phyloP scores from a whole-genome alignment of 2,888 invertebrate genomes.

The Acheta domesticus region DNA sequence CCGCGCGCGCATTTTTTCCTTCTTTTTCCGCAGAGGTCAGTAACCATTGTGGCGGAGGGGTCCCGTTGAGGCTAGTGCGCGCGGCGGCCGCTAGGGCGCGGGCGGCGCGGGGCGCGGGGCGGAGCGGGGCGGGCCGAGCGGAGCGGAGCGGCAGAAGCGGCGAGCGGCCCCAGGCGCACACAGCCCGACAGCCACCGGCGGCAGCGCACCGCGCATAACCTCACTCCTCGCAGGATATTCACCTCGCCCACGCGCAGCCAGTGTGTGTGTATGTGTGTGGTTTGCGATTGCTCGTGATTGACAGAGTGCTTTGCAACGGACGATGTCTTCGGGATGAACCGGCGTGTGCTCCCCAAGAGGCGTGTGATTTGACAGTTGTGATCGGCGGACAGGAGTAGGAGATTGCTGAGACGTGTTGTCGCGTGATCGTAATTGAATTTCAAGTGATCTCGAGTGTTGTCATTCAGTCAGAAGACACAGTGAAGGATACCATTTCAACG shows the following conservation, averaged over 20 bases:
- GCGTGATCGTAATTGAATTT: too few relatives aligned
- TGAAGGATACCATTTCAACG: too few relatives aligned
- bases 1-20: neutral
- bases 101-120: neutral
- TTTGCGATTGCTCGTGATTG: neutral
- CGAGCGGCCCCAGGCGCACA: too few relatives aligned
- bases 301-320: neutral
- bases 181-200: neutral
- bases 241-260: neutral
- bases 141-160: too few relatives aligned
- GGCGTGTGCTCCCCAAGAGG: too few relatives aligned
- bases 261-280: neutral
- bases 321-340: too few relatives aligned
- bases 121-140: too few relatives aligned
- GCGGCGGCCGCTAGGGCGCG: neutral
- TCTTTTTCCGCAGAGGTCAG: slow-evolving; percentile 4
- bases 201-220: neutral
- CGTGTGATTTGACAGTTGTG: too few relatives aligned
- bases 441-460: too few relatives aligned
- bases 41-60: neutral
- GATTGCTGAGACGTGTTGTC: too few relatives aligned
- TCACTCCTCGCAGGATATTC: slow-evolving; percentile 1
- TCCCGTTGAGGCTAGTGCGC: neutral
- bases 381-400: too few relatives aligned
- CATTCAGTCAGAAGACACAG: too few relatives aligned